Evolutionary conservation across 2,797 vertebrate genomes (phyloP), one percentile per base, ranked within the genome.

Genomic region (Chaunax sp.): DNA sequence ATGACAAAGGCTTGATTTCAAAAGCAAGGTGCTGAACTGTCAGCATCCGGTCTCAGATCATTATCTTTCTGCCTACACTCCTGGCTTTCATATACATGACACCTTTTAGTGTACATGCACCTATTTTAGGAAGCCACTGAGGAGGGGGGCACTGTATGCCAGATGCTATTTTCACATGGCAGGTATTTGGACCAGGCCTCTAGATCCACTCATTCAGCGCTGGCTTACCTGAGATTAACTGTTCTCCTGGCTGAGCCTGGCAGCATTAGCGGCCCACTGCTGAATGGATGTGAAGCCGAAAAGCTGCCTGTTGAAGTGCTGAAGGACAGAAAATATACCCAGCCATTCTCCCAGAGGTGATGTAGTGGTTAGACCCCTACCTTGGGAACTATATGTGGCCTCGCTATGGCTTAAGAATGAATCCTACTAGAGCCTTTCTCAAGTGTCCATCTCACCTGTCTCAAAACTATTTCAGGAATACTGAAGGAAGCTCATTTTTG

Each of bases 201-300:
- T 70, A 82, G 80, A 91, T 88, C 90, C 83, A 79, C 80, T 90
- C 89, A 91, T 88, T 92, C 89, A 91, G 81, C 58, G 77, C 75
- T 22, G 90, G 89, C 88, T 92, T 92, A 92, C 90, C 89, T 92
- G 90, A 92, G 92, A 94, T 92, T 92, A 93, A 90, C 87, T 93
- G 92, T 94, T 87, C 91, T 91, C 78, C 84, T 82, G 72, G 83
- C 79, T 69, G 78, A 89, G 77, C 78, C 81, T 83, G 78, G 82
- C 80, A 77, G 89, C 81, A 87, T 91, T 89, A 90, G 80, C 63
- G 19, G 81, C 80, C 87, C 80, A 83, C 77, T 65, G 22, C 68
- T 85, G 82, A 90, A 85, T 82, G 81, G 78, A 84, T 55, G 25
- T 70, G 52, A 83, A 79, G 80, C 81, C 50, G 35, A 87, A 73